Evolutionary conservation across 2,113 vertebrate species (phyloP).

Genomic region (Cavia aperea): DNA sequence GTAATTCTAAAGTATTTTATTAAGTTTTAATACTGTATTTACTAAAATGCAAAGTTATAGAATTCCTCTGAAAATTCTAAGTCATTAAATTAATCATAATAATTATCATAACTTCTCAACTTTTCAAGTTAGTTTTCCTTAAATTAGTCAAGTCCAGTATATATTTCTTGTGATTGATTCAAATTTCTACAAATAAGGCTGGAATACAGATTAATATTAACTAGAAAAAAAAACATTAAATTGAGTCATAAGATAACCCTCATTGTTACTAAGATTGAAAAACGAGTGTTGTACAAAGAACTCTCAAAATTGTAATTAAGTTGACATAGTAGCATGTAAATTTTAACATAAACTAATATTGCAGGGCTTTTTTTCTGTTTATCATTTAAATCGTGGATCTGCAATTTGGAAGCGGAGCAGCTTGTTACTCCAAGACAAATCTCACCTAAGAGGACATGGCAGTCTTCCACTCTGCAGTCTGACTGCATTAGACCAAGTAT

Average conservation of each 20-base stretch:
- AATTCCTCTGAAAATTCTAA: not conserved
- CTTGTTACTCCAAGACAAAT: constrained; percentile 69
- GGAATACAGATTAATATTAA: not conserved
- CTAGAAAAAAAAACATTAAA: not conserved
- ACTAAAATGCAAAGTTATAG: not conserved
- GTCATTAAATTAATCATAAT: not conserved
- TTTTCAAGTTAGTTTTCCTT: not conserved
- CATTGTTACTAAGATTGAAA: not conserved
- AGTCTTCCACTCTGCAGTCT: constrained; percentile 75
- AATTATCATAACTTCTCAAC: not conserved
- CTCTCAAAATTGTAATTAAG: not conserved
- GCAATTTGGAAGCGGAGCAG: constrained; percentile 59
- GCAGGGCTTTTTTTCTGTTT: constrained; percentile 9
- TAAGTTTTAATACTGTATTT: not conserved
- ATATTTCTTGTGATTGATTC: not conserved
- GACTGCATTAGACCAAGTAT: constrained; percentile 78
- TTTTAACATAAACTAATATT: constrained; percentile 11
- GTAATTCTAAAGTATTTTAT: not conserved
- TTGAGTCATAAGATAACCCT: not conserved
- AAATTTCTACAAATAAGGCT: not conserved
- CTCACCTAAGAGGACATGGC: constrained; percentile 77
- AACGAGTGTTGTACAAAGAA: not conserved
- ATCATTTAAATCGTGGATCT: constrained; percentile 23
- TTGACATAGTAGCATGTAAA: rapidly evolving
- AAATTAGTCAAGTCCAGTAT: not conserved